A percentile compares a stretch with the other conserved stretches of the same genome.
These are phyloP conservation scores for Dryobates pubescens DNA, from an alignment of 2,797 vertebrate species.

Conservation along the genomic window DNA sequence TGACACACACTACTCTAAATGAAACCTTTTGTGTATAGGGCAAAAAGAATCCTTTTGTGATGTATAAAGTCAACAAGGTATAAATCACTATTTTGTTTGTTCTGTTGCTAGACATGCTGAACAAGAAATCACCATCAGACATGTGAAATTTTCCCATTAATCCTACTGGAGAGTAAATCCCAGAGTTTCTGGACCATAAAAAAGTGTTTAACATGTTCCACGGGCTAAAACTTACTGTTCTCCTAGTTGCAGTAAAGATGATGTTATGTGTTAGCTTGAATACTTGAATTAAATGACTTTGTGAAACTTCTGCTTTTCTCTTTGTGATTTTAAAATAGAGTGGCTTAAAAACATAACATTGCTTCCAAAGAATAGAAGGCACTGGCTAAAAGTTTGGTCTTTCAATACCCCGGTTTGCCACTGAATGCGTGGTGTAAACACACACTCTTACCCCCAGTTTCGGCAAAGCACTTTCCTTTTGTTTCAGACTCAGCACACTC, in stretches of 20 bases:
- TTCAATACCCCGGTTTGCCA: slow-evolving; percentile 9
- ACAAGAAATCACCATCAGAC: slow-evolving; percentile 28
- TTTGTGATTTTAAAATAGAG: not conserved
- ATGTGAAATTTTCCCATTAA: slow-evolving; percentile 37
- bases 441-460: not conserved
- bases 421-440: slow-evolving; percentile 29
- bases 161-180: not conserved
- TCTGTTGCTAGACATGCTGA: slow-evolving; percentile 41
- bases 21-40: slow-evolving; percentile 39
- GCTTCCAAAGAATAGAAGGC: not conserved
- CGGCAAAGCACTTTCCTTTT: slow-evolving; percentile 31
- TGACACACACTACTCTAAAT: not conserved
- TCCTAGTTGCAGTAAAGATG: not conserved
- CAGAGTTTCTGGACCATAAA: not conserved
- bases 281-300: not conserved
- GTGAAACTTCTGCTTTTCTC: not conserved
- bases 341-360: not conserved
- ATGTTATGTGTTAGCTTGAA: not conserved
- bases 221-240: not conserved
- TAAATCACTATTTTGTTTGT: slow-evolving; percentile 60
- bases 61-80: slow-evolving; percentile 55
- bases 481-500: not conserved
- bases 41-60: slow-evolving; percentile 43
- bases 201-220: not conserved
- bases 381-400: not conserved